Conservation (phyloP, 2,888 invertebrate species). For the Carpatolechia fugitivella region DNA sequence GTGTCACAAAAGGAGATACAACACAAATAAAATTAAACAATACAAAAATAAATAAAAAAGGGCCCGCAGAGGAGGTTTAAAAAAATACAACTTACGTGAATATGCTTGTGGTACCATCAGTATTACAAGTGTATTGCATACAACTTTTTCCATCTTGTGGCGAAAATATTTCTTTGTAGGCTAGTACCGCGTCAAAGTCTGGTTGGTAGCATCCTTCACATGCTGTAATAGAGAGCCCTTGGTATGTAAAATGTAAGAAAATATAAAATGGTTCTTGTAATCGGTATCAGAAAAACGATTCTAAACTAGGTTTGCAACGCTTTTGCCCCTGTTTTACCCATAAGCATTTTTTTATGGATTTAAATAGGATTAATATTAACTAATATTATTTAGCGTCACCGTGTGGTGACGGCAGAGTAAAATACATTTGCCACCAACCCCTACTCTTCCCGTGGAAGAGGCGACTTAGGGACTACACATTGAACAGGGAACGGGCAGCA, state of each 20-base stretch:
- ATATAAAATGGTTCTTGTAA: neutral
- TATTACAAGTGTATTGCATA: neutral
- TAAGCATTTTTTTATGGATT: no score
- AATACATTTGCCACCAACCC: no score
- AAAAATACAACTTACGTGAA: neutral
- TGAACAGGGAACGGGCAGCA: no score
- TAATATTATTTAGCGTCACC: no score
- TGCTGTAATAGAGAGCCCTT: neutral
- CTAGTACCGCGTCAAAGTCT: neutral
- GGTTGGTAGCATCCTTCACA: neutral
- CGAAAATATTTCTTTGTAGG: neutral
- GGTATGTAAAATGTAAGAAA: neutral
- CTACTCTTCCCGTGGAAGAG: no score
- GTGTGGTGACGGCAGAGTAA: no score
- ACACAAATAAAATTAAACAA: no score
- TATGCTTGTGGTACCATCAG: neutral
- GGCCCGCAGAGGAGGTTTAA: neutral
- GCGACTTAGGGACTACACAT: no score
- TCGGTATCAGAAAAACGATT: neutral
- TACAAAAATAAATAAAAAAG: no score
- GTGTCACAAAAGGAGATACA: no score
- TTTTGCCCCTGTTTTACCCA: no score
- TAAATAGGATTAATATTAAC: no score
- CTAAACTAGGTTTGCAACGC: neutral
- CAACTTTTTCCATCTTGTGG: constrained; percentile 1